A percentile compares a stretch with the other conserved stretches of the same genome.
Evolutionary conservation across 2,113 vertebrate species (phyloP).

Genomic region (Camarhynchus parvulus): DNA sequence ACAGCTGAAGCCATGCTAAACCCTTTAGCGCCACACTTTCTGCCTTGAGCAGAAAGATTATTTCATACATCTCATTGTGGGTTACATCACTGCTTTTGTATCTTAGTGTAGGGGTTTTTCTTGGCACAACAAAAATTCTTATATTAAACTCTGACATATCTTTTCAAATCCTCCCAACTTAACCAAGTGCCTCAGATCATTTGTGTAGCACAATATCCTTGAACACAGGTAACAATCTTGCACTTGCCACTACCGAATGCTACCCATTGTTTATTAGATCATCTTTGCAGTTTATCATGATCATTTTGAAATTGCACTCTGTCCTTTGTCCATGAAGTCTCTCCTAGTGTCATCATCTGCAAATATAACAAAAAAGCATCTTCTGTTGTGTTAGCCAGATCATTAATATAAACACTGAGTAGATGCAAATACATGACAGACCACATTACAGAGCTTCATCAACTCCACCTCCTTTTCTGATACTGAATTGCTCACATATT

Average conservation of each 20-base stretch:
- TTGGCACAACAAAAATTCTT: neutral
- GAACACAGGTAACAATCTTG: neutral
- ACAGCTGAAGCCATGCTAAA: neutral
- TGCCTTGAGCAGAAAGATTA: neutral
- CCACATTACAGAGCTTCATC: neutral
- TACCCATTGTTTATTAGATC: neutral
- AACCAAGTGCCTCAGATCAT: neutral
- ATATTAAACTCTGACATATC: neutral
- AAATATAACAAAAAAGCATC: neutral
- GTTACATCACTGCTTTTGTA: neutral
- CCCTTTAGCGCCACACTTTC: neutral
- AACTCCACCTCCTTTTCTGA: neutral
- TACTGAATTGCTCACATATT: neutral
- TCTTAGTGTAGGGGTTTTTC: neutral
- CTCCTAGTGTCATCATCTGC: neutral
- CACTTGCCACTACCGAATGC: neutral
- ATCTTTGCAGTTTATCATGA: neutral
- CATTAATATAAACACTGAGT: neutral
- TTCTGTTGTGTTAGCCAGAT: neutral
- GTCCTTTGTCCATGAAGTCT: neutral
- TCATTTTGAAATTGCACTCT: neutral
- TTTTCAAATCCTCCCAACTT: neutral
- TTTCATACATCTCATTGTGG: neutral
- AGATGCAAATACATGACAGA: neutral
- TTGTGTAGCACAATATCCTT: neutral